These are phyloP conservation scores for Drosophila funebris DNA, from an alignment of 1,140 invertebrate genomes.

Conservation along the genomic window DNA sequence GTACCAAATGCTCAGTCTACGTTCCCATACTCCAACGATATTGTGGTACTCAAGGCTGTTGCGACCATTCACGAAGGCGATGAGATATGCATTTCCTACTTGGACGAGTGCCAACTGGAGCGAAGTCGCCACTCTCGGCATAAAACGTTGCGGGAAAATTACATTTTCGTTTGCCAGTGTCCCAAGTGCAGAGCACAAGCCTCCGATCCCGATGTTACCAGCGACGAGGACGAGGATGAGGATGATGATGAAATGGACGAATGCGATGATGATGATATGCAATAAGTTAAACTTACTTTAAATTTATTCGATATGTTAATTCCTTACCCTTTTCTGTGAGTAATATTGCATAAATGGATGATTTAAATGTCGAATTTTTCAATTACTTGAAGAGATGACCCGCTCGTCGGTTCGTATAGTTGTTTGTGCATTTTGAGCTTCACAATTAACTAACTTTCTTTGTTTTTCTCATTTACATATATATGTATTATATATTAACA, in stretches of 20 bases:
- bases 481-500: constrained; percentile 48
- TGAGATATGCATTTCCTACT: constrained; percentile 96
- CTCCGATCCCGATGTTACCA: constrained; percentile 92
- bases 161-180: constrained; percentile 88
- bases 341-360: neutral
- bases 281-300: constrained; percentile 29
- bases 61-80: constrained; percentile 91
- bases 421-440: too few relatives aligned
- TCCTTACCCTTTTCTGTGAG: neutral
- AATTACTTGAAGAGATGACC: neutral
- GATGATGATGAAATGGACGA: constrained; percentile 83
- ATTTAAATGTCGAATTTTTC: neutral
- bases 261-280: constrained; percentile 70
- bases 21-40: constrained; percentile 94
- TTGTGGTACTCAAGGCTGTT: constrained; percentile 90
- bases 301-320: neutral
- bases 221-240: constrained; percentile 87
- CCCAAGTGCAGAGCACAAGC: constrained; percentile 90
- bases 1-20: constrained; percentile 93
- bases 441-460: neutral
- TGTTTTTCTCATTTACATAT: neutral
- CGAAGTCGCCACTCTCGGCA: constrained; percentile 94
- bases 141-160: constrained; percentile 92
- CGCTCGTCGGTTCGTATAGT: too few relatives aligned
- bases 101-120: constrained; percentile 92